phyloP scores from a whole-genome alignment of 2,888 invertebrate species.

The Megalurothrips usitatus region DNA sequence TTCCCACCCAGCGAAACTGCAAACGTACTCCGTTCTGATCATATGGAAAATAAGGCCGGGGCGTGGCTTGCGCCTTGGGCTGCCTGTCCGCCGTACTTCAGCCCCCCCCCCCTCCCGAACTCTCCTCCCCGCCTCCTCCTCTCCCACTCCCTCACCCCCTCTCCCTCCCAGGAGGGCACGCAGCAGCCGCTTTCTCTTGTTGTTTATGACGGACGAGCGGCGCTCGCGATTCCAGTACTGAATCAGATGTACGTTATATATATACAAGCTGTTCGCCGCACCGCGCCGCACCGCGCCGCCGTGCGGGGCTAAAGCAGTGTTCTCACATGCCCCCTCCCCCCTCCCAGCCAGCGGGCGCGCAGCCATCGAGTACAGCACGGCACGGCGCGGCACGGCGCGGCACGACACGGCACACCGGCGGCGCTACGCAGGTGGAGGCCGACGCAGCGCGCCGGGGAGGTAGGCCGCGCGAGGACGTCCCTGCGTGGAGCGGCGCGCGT shows the following conservation, averaged over 20 bases:
- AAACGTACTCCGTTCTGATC: too few species aligned
- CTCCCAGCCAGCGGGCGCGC: not conserved
- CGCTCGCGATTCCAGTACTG: slow-evolving; percentile 22
- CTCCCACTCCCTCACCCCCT: not conserved
- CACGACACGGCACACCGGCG: too few species aligned
- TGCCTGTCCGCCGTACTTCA: too few species aligned
- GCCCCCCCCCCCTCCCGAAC: not conserved
- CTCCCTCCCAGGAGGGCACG: not conserved
- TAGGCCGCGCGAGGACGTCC: too few species aligned
- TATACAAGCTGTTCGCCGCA: slow-evolving; percentile 18
- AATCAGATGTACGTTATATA: slow-evolving; percentile 20
- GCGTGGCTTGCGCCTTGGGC: too few species aligned
- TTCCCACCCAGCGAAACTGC: too few species aligned
- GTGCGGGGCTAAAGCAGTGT: not conserved
- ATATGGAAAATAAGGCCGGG: too few species aligned
- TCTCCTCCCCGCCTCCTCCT: not conserved
- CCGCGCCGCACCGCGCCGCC: not conserved
- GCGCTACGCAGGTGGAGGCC: too few species aligned
- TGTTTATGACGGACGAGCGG: slow-evolving; percentile 11
- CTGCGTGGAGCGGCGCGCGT: too few species aligned
- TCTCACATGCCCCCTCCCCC: not conserved
- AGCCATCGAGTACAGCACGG: not conserved
- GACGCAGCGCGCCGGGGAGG: too few species aligned
- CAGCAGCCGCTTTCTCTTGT: not conserved
- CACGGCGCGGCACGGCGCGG: too few species aligned